Base-by-base conservation (phyloP, 53 echinoderm and acorn worm genomes). In the Hippasteria phrygiana region DNA sequence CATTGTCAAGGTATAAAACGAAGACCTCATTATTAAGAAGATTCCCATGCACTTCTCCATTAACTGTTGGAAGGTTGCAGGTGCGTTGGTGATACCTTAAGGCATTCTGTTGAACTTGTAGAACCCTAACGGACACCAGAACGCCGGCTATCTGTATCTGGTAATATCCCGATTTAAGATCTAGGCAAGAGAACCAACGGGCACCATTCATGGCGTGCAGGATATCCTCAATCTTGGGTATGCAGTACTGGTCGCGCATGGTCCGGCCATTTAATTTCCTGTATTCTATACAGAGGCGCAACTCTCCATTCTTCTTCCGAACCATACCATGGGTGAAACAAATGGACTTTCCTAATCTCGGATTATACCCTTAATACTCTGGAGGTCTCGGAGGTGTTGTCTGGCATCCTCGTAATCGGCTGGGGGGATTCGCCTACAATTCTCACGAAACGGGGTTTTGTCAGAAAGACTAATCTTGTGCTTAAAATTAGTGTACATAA, bases 41-140 rank as follows among this genome's bases (percentile, higher is more conserved):
- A 17, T 73, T 16, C 81, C 92, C 83, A 92, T 82, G 33, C 92
- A 92, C 42, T 20, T 81, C 26, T 92, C 92, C 92, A 88, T 88
- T 74, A 93, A 65, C 8, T 87, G 62, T 36, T 90, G 89, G 71
- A 92, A 92, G 0, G 93, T 92, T 6, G 93, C 93, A 14, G 93
- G 89, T 10, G 89, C 85, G 17, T 90, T 90, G 43, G 54, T 71
- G 9, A 81, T 56, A 11, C 74, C 87, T 31, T 74, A 75, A 3
- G 74, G 56, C 74, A 87, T 87, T 10, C 74, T 38, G 17, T 74
- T 76, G 65, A 87, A 87, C 43, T 87, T 75, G 38, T 87, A 87
- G 75, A 87, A 87, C 3, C 88, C 88, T 4, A 90, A 32, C 12
- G 85, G 90, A 37, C 90, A 81, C 90, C 90, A 82, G 55, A 90